Base-by-base conservation (phyloP, 2,888 invertebrate species). In the Drosophila histrio region DNA sequence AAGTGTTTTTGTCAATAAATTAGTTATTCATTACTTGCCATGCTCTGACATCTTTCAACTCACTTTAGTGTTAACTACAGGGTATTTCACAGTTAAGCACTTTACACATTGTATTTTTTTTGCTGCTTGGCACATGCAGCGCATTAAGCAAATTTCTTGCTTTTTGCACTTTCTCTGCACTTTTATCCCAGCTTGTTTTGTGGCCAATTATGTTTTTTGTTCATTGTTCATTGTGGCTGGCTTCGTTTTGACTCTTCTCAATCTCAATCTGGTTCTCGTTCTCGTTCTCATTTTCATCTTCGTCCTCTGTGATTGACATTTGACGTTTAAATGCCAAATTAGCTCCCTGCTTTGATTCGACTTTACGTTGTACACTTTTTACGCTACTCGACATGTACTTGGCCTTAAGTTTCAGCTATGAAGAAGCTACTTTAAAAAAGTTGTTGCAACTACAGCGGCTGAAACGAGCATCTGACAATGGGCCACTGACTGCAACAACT, bases 241-340 rank as follows among this genome's bases (percentile, higher is more conserved):
- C 49, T 54, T 30, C 44, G 30, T 52, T 38, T 49, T 43, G 22
- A 11, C 13, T 8, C 7, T 34, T 56, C 22, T 28, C 39, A 36
- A 13, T 22, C 43, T 38, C n/a, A 4, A 17, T 3, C 28, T 9
- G 1, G 9, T 52, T 15, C 15, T 28, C 19, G 7, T 30, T 22
- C 21, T 61, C 36, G 36, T 59, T 44, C 39, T 50, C 36, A 24
- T 49, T 17, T 32, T 34, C 15, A 22, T 57, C 22, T 28, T 39
- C 3, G 47, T 38, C 44, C 56, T 60, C 60, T 72, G 60, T 84
- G 89, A 89, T 82, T 87, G 87, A 89, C 87, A 79, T 82, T 88
- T 87, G 87, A 87, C 85, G 79, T 81, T 79, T 77, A 89, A 84
- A 81, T 88, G 87, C 78, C 78, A 87, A 87, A 89, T 87, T 88